Base-by-base conservation (phyloP, 2,797 vertebrate species). In the Petrocephalus sullivani region DNA sequence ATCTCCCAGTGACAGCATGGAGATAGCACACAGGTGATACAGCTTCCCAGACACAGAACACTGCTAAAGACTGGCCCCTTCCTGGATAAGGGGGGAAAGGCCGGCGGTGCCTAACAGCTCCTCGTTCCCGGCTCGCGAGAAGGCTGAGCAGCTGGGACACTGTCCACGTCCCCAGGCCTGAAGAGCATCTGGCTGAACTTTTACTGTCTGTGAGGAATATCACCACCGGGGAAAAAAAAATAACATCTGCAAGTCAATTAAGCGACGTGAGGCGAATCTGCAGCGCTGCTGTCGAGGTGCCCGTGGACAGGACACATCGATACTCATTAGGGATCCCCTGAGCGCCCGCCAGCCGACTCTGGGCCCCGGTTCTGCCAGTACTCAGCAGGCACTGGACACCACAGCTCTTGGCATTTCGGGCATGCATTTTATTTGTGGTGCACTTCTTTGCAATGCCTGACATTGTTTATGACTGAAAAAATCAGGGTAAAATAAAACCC, bases 111-210 rank as follows among this genome's bases (percentile, higher is more conserved):
- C 49, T 81, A 81, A 46, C 75, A 46, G 71, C 71, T 78, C 71
- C 46, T 14, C 41, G 6, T 78, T 78, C 16, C 71, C n/a, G 37
- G 41, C 41, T 81, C 46, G 46, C 19, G 75, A 81, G 75, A 12
- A 81, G 41, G 6, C 41, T 81, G 41, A 49, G 75, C 75, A 49
- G 64, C 1, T 4, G 64, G 64, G 64, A 6, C 64, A 71, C 37
- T 19, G 33, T 37, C 64, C 28, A 71, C 28, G 28, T 81, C 75
- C 41, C 41, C 75, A 46, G 75, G 41, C 75, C 75, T 81, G 75
- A 21, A 81, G 41, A 81, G 75, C 75, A 81, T 37, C 37, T 81
- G 75, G 75, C 75, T 81, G 71, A 78, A 78, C 71, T 78, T 78
- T 78, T 78, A 78, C 71, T 46, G 71, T 46, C 71, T 78, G 71